Base-by-base conservation (phyloP, 2,888 invertebrate species). In the Trichogramma evanescens region DNA sequence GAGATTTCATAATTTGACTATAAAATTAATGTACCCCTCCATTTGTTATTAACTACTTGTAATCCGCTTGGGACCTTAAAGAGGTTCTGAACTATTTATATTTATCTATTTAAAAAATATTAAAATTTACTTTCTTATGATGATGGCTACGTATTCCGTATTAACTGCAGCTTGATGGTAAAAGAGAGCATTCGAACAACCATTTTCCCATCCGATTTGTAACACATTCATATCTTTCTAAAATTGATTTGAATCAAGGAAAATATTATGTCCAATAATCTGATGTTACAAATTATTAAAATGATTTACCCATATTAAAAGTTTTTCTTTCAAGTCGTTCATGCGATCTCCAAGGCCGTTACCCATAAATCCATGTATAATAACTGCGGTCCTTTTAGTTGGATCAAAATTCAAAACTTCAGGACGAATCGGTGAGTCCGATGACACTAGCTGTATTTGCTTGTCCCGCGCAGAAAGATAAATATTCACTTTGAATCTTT, bases 321-420 rank as follows among this genome's bases (percentile, higher is more conserved):
- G 82, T 0, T 83, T 83, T 39, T 74, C 74, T 13, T 83, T 82
- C 82, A 86, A 82, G 3, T 83, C 80, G 1, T 66, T 69, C 10
- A 86, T 80, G 86, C 86, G 86, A 0, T 79, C 74, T 1, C 82
- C 80, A 62, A 82, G 80, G 61, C 84, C 82, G 66, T 82, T 80
- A 59, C 85, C 84, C 74, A 85, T 80, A 67, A 85, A 86, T 0
- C 86, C 86, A 65, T 86, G 86, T 0, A 85, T 80, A 42, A 86
- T 84, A 68, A 86, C 73, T 8, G 84, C 76, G 0, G 86, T 86
- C 64, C 73, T 77, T 51, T 82, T 77, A 2, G 70, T 71, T 0
- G 82, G 76, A 9, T 81, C 74, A 68, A 82, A 86, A 67, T 84
- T 83, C 5, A 46, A n/a, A 7, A 6, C 1, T 5, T 46, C 10